Conservation (phyloP, 2,797 vertebrate genomes). For the Enoplosus armatus region DNA sequence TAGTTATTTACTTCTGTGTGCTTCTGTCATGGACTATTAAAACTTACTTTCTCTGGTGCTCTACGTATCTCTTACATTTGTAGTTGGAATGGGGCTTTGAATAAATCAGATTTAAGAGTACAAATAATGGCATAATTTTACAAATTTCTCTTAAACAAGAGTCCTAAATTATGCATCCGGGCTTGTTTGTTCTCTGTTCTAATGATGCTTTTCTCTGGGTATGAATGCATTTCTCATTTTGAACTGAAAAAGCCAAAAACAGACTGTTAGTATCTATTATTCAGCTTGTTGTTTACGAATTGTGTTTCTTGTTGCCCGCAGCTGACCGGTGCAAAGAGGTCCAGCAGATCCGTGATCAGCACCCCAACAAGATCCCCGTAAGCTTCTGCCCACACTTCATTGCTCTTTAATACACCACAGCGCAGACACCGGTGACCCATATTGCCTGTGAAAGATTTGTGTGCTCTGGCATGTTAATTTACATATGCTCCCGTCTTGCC, state of each 20-base stretch:
- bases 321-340: slow-evolving; percentile 98
- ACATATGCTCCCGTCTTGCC: neutral
- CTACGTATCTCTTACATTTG: neutral
- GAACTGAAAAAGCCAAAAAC: neutral
- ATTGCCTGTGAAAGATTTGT: neutral
- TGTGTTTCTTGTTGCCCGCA: slow-evolving; percentile 71
- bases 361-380: slow-evolving; percentile 99
- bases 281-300: neutral
- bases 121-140: neutral
- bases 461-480: neutral
- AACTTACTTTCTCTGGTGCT: neutral
- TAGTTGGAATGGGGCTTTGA: neutral
- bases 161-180: neutral
- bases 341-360: slow-evolving; percentile 97
- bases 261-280: neutral
- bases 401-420: neutral
- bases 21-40: neutral
- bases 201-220: neutral
- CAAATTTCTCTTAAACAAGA: neutral
- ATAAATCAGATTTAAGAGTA: neutral
- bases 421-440: neutral
- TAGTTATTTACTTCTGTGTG: neutral
- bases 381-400: slow-evolving; percentile 64
- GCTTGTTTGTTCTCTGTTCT: slow-evolving; percentile 4
- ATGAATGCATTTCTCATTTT: neutral